Base-by-base conservation (phyloP, 23 tunicate genomes). In the Oikopleura albicans region DNA sequence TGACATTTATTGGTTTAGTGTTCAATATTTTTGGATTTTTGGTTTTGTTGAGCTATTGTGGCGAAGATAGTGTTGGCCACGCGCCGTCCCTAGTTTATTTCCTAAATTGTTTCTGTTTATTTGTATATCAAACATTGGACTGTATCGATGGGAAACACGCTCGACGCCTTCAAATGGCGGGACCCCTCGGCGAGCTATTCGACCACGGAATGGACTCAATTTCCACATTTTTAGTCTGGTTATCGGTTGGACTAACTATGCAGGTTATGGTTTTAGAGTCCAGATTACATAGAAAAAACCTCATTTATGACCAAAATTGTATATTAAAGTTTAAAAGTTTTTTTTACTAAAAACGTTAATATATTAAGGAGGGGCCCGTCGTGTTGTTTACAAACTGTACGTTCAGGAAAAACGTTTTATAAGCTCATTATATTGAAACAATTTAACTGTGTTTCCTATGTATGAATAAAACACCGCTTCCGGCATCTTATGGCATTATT, bases 61-160 rank as follows among this genome's bases (percentile, higher is more conserved):
- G 63, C 22, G 22, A 22, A 22, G 79, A 71, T 16, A 16, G 79
- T 71, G 4, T 71, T 27, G 27, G 4, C 33, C 35, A 71, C 37
- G 33, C 34, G 34, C 79, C 34, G 79, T 2, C 37, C 28, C 35
- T 29, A 29, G 35, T 29, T 29, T 71, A 71, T 29, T 12, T 71
- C 37, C 2, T 12, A 2, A 2, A 29, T 2, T 34, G 36, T 2
- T 2, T 71, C 37, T 71, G 34, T 31, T 31, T 71, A 2, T 71
- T 71, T 29, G 31, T 71, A 2, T 71, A 71, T 37, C 79, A 71
- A 29, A 71, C 79, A 2, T 71, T 71, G 79, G 79, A 71, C 37
- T 27, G 37, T 27, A 71, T 71, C 37, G 79, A 71, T 71, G 79
- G 79, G 31, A 71, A 71, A 71, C 79, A 71, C 33, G 79, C 79